Conservation (phyloP, 2,888 invertebrate species). For the Folsomia candida region DNA sequence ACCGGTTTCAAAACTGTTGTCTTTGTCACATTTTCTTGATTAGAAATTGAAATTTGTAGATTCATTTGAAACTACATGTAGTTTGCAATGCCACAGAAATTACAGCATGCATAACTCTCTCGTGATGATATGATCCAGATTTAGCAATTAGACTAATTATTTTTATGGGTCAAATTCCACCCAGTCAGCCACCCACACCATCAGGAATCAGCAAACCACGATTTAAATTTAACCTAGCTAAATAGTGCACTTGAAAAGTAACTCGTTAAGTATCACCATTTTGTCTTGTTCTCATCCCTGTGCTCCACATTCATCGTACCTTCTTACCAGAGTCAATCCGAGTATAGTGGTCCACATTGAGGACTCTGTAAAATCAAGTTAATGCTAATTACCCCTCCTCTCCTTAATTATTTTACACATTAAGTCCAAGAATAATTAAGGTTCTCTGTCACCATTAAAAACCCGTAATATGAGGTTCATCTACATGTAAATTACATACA, state of each 20-base stretch:
- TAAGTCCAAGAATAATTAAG: background rate
- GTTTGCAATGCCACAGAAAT: background rate
- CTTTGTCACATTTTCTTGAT: too few relatives aligned
- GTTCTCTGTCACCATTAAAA: background rate
- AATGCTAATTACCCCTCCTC: constrained; percentile 4
- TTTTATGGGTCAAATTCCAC: background rate
- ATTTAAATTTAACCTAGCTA: background rate
- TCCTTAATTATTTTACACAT: background rate
- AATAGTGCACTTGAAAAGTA: background rate
- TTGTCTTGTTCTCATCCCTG: background rate
- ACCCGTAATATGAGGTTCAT: background rate
- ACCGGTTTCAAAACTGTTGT: background rate
- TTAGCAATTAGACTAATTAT: background rate
- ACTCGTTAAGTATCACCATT: background rate
- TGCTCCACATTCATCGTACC: background rate
- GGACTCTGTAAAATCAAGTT: background rate
- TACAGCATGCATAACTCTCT: too few relatives aligned
- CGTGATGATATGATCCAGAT: background rate
- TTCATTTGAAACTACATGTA: background rate
- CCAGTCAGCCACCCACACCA: background rate
- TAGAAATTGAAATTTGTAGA: background rate
- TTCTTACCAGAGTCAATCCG: background rate
- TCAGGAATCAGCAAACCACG: background rate
- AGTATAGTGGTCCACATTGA: background rate
- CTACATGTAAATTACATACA: background rate